Conservation (phyloP, 2,888 invertebrate genomes). For the Drosophila infuscata region DNA sequence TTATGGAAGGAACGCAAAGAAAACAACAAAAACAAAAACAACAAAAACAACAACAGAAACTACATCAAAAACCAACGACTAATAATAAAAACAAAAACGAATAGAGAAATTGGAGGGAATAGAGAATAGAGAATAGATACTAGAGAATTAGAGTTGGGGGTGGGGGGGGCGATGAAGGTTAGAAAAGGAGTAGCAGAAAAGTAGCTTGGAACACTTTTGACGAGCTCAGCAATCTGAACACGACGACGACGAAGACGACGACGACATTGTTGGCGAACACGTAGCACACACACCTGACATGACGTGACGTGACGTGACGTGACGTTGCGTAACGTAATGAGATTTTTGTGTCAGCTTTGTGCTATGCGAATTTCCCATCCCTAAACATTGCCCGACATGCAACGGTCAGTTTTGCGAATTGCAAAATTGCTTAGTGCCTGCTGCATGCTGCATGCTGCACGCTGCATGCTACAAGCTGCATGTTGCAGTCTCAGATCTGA, state of each 20-base stretch:
- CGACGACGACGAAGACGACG: constrained; percentile 36
- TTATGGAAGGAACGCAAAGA: constrained; percentile 40
- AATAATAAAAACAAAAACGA: constrained; percentile 8
- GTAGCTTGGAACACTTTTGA: constrained; percentile 48
- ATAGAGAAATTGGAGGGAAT: neutral
- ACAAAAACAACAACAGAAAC: neutral
- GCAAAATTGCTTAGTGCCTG: neutral
- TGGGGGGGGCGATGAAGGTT: neutral
- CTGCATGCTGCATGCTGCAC: neutral
- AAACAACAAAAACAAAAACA: constrained; percentile 6
- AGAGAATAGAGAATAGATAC: neutral
- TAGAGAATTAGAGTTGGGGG: neutral
- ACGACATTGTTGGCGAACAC: constrained; percentile 43
- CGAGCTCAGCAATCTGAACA: constrained; percentile 63
- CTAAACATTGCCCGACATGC: neutral
- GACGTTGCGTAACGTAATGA: constrained; percentile 75
- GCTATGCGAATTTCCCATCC: constrained; percentile 25
- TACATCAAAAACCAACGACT: constrained; percentile 14
- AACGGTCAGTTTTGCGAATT: neutral
- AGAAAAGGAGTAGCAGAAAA: constrained; percentile 22
- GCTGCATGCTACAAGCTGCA: constrained; percentile 7
- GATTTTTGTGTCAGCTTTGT: constrained; percentile 72
- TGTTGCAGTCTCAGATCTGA: constrained; percentile 4
- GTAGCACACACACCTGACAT: constrained; percentile 37
- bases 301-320: constrained; percentile 66